Base-by-base conservation (phyloP, 2,888 invertebrate genomes). In the Rhorus exstirpatorius region DNA sequence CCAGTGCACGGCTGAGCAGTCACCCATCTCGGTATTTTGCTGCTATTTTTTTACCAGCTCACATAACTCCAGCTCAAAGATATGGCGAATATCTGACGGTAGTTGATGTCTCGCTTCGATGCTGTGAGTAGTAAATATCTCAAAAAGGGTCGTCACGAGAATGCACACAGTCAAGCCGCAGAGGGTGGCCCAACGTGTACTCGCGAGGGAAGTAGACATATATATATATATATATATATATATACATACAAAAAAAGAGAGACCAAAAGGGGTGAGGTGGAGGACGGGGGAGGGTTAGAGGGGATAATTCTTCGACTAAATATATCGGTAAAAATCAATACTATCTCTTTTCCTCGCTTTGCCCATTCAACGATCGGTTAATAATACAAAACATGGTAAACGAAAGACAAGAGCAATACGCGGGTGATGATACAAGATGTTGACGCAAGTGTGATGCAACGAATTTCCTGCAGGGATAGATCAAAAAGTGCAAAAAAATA, bases 321-420 rank as follows among this genome's bases (percentile, higher is more conserved):
- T n/a, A 92, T 92, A 91, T 92, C 91, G 89, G 91, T 90, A 89
- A 91, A 91, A 91, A 92, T 92, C 92, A 92, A 92, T 92, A 92
- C 90, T 89, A 90, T 90, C 91, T 90, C 89, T 90, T 88, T 24
- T 89, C 87, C 88, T 88, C 88, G 87, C 85, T 85, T 83, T 87
- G 85, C 88, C 44, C 72, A 41, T 75, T 79, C 31, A 41, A 31
- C 49, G 46, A 24, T 38, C 19, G 58, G 85, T 86, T 89, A 90
- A 90, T 89, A 88, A 90, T 89, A 87, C 88, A n/a, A n/a, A 88
- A 78, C 63, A 65, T 26, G 31, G 26, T 51, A 19, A 38, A 44
- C 38, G 41, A 24, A 31, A 26, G 12, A 8, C 6, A 58, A 12
- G n/a, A 41, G 31, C n/a, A 17, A 58, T 26, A 78, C 24, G 31